A percentile compares a stretch with the other conserved stretches of the same genome.
These are phyloP conservation scores for Colius striatus DNA, from an alignment of 2,113 vertebrate genomes.

Conservation along the genomic window DNA sequence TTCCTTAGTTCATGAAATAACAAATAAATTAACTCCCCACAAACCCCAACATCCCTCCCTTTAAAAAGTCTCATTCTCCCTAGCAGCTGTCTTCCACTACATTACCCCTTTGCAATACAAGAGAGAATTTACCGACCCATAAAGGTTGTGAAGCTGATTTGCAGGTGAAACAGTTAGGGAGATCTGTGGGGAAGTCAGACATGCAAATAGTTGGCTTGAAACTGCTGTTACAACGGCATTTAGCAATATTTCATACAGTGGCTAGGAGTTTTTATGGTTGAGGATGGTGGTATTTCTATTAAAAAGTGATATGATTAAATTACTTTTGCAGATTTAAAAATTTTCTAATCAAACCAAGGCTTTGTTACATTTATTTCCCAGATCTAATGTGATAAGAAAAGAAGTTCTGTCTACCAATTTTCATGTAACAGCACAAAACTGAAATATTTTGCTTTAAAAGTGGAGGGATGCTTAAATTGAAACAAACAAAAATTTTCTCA, in stretches of 20 bases:
- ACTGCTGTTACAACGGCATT: background rate
- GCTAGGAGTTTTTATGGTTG: background rate
- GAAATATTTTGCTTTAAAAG: background rate
- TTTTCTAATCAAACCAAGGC: background rate
- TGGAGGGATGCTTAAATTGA: background rate
- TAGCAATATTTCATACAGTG: background rate
- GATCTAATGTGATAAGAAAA: background rate
- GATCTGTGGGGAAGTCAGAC: background rate
- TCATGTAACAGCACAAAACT: background rate
- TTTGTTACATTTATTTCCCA: background rate
- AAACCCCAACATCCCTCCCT: background rate
- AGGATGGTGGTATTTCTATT: background rate
- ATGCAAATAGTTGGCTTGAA: background rate
- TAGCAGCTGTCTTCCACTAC: background rate
- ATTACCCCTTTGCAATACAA: background rate
- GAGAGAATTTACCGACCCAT: background rate
- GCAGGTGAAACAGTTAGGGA: background rate
- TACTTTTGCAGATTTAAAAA: background rate
- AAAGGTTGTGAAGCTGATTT: background rate
- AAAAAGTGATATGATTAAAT: accelerated
- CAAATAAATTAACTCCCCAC: background rate
- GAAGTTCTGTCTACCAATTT: background rate
- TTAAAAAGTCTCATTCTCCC: background rate
- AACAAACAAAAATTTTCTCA: background rate
- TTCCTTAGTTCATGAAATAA: background rate